phyloP scores from a whole-genome alignment of 2,113 vertebrate species.

The Platysternon megacephalum region DNA sequence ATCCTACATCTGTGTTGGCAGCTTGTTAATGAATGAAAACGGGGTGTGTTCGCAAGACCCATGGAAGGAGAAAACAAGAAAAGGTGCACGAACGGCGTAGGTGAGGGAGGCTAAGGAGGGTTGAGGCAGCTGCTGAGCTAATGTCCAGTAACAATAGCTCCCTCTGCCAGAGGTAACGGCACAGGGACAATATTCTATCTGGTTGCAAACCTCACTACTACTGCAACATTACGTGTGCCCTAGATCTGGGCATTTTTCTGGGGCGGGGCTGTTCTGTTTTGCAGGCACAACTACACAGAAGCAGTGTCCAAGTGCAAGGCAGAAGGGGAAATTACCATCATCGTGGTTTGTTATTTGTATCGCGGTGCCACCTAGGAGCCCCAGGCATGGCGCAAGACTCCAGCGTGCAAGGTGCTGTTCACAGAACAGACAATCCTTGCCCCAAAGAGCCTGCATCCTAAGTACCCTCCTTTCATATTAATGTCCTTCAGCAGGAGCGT shows the following conservation, averaged over 20 bases:
- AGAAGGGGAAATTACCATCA: background rate
- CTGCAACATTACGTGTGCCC: background rate
- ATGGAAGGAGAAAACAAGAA: background rate
- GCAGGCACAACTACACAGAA: background rate
- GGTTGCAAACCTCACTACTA: background rate
- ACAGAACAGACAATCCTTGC: too few relatives aligned
- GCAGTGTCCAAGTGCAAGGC: background rate
- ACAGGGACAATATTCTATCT: background rate
- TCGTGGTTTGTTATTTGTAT: background rate
- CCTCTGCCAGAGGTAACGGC: background rate
- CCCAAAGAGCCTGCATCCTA: too few relatives aligned
- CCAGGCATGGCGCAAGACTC: too few relatives aligned
- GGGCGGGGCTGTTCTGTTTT: background rate
- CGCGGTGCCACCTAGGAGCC: background rate
- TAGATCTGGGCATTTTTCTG: too few relatives aligned
- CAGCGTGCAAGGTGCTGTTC: too few relatives aligned
- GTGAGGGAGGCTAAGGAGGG: background rate
- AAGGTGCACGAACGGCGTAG: background rate
- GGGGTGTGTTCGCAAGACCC: background rate
- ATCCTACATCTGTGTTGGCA: background rate
- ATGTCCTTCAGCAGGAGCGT: background rate
- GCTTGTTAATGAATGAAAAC: background rate
- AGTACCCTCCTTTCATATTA: too few relatives aligned
- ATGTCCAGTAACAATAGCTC: background rate
- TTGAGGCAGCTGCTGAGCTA: background rate